A percentile compares a stretch with the other conserved stretches of the same genome.
phyloP scores from a whole-genome alignment of 2,113 vertebrate species.

The Dolichotis patagonum region DNA sequence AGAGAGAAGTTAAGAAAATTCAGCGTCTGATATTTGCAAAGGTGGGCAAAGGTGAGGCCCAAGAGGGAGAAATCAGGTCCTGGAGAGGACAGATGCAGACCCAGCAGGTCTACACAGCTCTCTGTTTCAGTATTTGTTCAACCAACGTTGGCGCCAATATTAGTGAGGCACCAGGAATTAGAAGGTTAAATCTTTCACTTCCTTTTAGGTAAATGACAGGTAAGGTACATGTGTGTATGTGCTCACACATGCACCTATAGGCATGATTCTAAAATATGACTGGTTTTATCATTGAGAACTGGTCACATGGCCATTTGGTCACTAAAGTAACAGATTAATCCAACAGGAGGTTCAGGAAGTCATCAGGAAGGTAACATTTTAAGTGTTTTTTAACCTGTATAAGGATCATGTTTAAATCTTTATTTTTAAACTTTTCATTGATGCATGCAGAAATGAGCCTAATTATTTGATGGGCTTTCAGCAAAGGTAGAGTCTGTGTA shows the following conservation, averaged over 20 bases:
- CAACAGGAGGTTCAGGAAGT: neutral
- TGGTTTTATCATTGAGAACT: neutral
- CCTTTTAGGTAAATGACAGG: neutral
- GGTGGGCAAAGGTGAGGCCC: neutral
- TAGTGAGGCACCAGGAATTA: neutral
- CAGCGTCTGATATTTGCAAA: neutral
- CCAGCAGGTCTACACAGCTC: neutral
- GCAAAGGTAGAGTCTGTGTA: neutral
- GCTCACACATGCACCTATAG: neutral
- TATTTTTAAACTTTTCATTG: neutral
- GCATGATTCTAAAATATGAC: neutral
- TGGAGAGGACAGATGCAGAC: fast-evolving
- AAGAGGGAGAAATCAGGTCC: neutral
- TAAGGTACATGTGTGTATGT: neutral
- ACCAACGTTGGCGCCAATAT: neutral
- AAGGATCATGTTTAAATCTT: neutral
- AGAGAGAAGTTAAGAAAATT: neutral
- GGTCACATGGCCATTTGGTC: neutral
- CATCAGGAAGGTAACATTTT: neutral
- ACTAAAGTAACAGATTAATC: neutral
- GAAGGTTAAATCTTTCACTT: neutral
- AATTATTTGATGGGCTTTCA: neutral
- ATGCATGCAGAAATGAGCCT: neutral
- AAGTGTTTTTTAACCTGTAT: neutral
- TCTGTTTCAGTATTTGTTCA: neutral